A percentile compares a stretch with the other conserved stretches of the same genome.
Evolutionary conservation across 2,113 vertebrate genomes (phyloP).

Genomic region (Muntiacus muntjak): DNA sequence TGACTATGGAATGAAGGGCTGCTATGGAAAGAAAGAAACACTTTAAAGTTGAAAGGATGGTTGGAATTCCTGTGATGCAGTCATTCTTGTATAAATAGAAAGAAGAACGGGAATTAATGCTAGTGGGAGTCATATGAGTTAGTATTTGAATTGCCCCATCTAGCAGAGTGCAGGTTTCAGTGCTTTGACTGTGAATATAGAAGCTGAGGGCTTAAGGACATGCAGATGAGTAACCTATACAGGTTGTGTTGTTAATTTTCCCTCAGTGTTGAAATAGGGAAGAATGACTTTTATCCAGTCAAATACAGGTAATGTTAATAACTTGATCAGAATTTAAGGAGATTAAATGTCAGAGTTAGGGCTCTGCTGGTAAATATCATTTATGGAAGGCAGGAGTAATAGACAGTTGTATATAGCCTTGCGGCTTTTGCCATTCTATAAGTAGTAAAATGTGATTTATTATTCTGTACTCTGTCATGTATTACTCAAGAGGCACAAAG

Average conservation of each 20-base stretch:
- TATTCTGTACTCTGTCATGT: slow-evolving; percentile 49
- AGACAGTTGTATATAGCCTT: slow-evolving; percentile 53
- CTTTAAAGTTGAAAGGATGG: neutral
- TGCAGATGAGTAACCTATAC: neutral
- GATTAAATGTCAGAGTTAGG: slow-evolving; percentile 53
- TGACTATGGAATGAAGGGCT: neutral
- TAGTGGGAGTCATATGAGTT: neutral
- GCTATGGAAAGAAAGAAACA: neutral
- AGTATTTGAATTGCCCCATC: neutral
- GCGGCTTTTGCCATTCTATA: slow-evolving; percentile 28
- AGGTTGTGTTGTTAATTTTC: neutral
- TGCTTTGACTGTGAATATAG: neutral
- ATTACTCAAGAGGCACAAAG: slow-evolving; percentile 54
- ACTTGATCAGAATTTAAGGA: slow-evolving; percentile 63
- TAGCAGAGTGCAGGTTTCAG: neutral
- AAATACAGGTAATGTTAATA: slow-evolving; percentile 54
- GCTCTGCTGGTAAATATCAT: slow-evolving; percentile 56
- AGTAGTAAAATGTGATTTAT: slow-evolving; percentile 68
- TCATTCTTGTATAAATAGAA: neutral
- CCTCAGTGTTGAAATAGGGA: slow-evolving; percentile 22
- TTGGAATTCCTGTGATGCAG: neutral
- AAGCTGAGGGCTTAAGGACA: neutral
- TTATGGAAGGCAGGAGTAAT: slow-evolving; percentile 59
- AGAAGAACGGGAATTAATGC: neutral
- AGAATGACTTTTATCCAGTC: slow-evolving; percentile 44